Conservation (phyloP, 2,888 invertebrate genomes). For the Sepiola atlantica region DNA sequence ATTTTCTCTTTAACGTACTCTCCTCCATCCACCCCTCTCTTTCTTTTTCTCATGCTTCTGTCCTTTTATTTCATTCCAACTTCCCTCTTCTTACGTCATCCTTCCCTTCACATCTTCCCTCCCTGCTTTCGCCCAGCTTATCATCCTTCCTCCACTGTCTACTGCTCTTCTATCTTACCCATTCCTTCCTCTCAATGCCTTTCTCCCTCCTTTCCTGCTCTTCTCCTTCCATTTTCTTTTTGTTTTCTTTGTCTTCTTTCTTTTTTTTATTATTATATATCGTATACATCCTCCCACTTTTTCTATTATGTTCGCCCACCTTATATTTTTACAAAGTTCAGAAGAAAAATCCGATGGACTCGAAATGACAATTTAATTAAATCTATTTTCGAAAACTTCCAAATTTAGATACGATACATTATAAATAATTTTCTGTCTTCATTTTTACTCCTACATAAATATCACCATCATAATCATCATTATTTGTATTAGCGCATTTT, state of each 20-base stretch:
- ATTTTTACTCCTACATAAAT: not conserved
- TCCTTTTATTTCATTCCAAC: too few species aligned
- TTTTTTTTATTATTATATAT: too few species aligned
- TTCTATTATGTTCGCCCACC: too few species aligned
- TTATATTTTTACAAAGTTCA: not conserved
- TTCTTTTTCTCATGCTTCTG: not conserved
- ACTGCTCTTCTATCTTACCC: too few species aligned
- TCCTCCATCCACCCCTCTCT: not conserved
- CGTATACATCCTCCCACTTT: too few species aligned
- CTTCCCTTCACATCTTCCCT: too few species aligned
- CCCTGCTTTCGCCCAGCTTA: too few species aligned
- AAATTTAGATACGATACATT: not conserved
- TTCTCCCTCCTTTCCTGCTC: not conserved
- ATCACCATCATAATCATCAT: not conserved
- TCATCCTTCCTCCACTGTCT: too few species aligned
- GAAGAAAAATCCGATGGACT: not conserved
- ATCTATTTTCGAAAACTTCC: not conserved
- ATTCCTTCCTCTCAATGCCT: not conserved
- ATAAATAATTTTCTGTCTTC: not conserved
- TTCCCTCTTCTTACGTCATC: too few species aligned
- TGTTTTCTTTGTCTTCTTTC: too few species aligned
- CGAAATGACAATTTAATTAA: constrained; percentile 32
- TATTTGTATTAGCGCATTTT: not conserved
- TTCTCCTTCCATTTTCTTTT: not conserved
- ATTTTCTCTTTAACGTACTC: not conserved